phyloP scores from a whole-genome alignment of 2,797 vertebrate genomes.

The Manis javanica region DNA sequence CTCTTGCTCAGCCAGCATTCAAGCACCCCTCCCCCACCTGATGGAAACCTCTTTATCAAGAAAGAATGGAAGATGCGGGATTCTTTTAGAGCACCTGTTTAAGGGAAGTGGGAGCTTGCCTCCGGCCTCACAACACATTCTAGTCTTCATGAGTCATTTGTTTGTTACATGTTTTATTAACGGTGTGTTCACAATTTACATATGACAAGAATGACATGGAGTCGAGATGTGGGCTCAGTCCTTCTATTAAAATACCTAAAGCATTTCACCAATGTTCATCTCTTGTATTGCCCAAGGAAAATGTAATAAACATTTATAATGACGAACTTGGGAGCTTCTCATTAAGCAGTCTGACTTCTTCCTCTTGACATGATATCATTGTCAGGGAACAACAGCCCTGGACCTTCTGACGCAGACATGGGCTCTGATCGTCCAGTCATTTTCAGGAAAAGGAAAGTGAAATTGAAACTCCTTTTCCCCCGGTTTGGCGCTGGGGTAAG shows the following conservation, averaged over 20 bases:
- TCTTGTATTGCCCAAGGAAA: neutral
- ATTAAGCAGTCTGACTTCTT: neutral
- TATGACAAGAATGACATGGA: neutral
- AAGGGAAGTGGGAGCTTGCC: too few species aligned
- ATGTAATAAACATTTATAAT: rapidly evolving
- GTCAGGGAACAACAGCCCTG: neutral
- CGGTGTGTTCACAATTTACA: neutral
- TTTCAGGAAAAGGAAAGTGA: neutral
- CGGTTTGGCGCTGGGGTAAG: neutral
- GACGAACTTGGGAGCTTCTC: neutral
- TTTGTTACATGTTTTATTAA: neutral
- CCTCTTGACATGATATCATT: neutral
- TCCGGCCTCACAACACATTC: too few species aligned
- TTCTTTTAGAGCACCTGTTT: rapidly evolving
- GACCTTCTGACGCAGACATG: neutral
- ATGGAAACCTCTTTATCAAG: neutral
- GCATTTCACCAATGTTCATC: neutral
- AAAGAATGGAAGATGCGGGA: neutral
- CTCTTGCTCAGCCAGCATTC: neutral
- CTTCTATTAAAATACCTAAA: neutral
- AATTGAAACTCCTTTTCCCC: neutral
- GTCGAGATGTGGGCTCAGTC: neutral
- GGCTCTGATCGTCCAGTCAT: neutral
- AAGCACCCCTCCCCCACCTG: rapidly evolving
- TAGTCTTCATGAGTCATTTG: rapidly evolving